These are phyloP conservation scores for Pteropus rufus DNA, from an alignment of 2,797 vertebrate species.

Conservation along the genomic window DNA sequence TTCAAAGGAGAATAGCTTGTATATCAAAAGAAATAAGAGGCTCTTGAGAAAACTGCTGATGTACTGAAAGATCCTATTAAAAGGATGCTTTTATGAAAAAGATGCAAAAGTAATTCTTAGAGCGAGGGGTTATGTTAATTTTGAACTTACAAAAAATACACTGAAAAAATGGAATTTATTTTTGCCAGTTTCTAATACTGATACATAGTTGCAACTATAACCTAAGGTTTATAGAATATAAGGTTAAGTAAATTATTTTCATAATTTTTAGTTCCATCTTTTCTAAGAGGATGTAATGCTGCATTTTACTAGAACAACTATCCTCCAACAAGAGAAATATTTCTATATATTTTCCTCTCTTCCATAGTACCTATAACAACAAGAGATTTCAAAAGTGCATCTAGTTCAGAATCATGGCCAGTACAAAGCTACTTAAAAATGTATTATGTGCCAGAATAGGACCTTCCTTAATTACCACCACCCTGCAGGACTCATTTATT, in stretches of 20 bases:
- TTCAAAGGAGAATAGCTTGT: background rate
- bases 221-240: background rate
- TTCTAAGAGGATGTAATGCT: background rate
- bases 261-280: background rate
- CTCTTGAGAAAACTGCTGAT: background rate
- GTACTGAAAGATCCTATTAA: background rate
- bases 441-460: background rate
- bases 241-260: background rate
- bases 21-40: slow-evolving; percentile 1
- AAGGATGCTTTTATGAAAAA: background rate
- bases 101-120: background rate
- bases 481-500: background rate
- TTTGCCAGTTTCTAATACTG: background rate
- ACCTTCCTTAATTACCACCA: background rate
- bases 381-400: background rate
- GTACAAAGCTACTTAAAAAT: background rate
- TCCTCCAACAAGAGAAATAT: background rate
- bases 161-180: background rate
- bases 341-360: background rate
- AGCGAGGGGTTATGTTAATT: background rate
- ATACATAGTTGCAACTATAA: background rate
- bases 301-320: background rate
- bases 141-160: slow-evolving; percentile 12
- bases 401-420: background rate
- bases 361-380: background rate